These are phyloP conservation scores for Stramonita haemastoma DNA, from an alignment of 2,888 invertebrate species.

Conservation along the genomic window DNA sequence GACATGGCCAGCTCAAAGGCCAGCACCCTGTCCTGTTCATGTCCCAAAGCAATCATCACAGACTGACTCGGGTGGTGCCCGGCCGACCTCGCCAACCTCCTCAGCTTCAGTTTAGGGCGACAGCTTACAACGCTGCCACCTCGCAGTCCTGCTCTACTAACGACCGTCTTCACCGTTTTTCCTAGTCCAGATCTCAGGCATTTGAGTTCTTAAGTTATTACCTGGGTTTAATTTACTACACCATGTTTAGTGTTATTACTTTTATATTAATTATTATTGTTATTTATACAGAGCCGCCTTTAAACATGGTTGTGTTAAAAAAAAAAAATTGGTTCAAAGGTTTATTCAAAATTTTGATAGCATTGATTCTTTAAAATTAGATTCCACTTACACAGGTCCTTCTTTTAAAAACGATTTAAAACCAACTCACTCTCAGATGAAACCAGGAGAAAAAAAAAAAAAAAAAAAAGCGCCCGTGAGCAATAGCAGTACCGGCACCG, in stretches of 20 bases:
- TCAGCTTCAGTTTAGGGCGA: background rate
- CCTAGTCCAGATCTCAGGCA: background rate
- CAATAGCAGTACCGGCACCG: conserved; percentile 20
- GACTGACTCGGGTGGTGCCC: conserved; percentile 14
- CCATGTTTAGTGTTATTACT: too few species aligned
- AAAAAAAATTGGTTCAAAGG: too few species aligned
- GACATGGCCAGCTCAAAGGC: conserved; percentile 18
- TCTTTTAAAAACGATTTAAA: background rate
- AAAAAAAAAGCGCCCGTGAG: background rate
- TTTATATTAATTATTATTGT: too few species aligned
- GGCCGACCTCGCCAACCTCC: conserved; percentile 27
- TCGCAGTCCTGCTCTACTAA: background rate
- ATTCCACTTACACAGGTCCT: background rate
- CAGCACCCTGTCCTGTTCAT: conserved; percentile 31
- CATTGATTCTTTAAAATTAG: background rate
- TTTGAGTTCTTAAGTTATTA: background rate
- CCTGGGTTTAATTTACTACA: too few species aligned
- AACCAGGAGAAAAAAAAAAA: too few species aligned
- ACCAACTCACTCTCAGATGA: background rate
- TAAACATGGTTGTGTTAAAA: too few species aligned
- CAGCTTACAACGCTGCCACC: background rate
- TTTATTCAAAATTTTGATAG: too few species aligned
- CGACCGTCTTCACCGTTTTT: background rate
- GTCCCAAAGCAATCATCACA: conserved; percentile 28
- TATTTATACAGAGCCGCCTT: too few species aligned